Base-by-base conservation (phyloP, 2,888 invertebrate genomes). In the Habrosyne pyritoides region DNA sequence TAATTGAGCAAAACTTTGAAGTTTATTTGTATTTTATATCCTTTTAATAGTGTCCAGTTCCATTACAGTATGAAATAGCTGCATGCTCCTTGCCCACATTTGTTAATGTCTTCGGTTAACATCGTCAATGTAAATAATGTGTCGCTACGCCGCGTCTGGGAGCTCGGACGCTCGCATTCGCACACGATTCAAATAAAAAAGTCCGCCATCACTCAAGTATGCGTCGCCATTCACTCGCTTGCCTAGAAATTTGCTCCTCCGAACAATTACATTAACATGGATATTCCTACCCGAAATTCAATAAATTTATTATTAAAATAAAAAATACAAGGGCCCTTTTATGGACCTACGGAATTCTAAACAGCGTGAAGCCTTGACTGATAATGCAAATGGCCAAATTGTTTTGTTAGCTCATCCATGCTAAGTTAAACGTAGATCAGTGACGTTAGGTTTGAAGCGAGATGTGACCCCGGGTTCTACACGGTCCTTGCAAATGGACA, bases 141-240 rank as follows among this genome's bases (percentile, higher is more conserved):
- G 71, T 76, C 75, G 66, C 74, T 65, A 71, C 74, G 69, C 69
- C 67, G 70, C 68, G 71, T 73, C 73, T 74, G 69, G 66, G 62
- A 48, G 67, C 72, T 74, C 66, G 81, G 81, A 76, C 81, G 79
- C 73, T 77, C 86, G 86, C 92, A 92, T 92, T 91, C 89, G 81
- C 81, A 89, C 92, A 92, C 92, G 92, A 90, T 89, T 92, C 91
- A 91, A 92, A 92, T 92, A 92, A 91, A 91, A 91, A 91, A 92
- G 91, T 87, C 87, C 89, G 81, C 87, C 84, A 87, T 91, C 91
- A 91, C 89, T 91, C 91, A 91, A 92, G 89, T 91, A 92, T 91
- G 91, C 92, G 88, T 82, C 88, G 86, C 89, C 84, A 88, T 91
- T 89, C 88, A 87, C 86, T 84, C 83, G 86, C 83, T 81, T 84